phyloP scores from a whole-genome alignment of 2,113 vertebrate species.

The Python bivittatus region DNA sequence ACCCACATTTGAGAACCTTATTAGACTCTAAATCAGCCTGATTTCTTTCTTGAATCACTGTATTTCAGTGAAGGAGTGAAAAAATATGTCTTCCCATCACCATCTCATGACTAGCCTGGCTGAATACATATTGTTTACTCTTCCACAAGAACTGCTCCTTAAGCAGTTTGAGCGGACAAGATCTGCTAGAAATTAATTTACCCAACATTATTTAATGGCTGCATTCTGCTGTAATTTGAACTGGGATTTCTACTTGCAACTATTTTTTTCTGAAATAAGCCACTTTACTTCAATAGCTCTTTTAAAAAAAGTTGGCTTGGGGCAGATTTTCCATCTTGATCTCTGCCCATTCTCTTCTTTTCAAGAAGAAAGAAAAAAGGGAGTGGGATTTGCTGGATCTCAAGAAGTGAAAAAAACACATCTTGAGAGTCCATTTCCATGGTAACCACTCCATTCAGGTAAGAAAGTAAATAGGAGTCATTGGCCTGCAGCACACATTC shows the following conservation, averaged over 20 bases:
- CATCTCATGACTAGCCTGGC: not conserved
- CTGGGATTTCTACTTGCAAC: not conserved
- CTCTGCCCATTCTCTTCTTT: not conserved
- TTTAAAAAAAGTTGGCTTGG: not conserved
- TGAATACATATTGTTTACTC: not conserved
- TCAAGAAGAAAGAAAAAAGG: constrained; percentile 7
- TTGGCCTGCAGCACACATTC: constrained; percentile 14
- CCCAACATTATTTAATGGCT: not conserved
- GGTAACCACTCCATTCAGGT: not conserved
- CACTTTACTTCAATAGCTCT: not conserved
- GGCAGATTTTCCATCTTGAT: not conserved
- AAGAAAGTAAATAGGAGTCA: constrained; percentile 22
- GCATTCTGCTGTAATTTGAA: not conserved
- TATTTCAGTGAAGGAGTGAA: not conserved
- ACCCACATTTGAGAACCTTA: not conserved
- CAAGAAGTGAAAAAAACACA: not conserved
- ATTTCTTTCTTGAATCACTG: not conserved
- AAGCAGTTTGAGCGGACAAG: not conserved
- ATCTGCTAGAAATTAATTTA: not conserved
- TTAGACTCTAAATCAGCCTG: not conserved
- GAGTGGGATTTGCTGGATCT: not conserved
- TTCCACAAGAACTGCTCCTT: not conserved
- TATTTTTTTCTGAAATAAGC: not conserved
- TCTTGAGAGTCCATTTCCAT: constrained; percentile 39
- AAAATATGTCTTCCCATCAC: not conserved